phyloP scores from a whole-genome alignment of 2,113 vertebrate genomes.

The Physeter macrocephalus region DNA sequence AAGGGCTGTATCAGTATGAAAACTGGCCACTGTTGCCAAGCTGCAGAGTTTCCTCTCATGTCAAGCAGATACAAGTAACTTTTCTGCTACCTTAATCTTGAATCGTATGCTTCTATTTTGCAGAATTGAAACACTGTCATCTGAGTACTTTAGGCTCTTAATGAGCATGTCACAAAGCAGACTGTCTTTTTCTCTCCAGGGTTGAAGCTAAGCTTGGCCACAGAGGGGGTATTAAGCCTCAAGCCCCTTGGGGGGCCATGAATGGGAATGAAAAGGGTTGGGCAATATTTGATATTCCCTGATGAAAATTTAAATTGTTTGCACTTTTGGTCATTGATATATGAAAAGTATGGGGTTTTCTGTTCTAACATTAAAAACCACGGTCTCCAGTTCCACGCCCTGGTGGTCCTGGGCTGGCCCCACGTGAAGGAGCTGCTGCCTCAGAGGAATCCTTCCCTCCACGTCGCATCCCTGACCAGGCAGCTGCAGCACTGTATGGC shows the following conservation, averaged over 20 bases:
- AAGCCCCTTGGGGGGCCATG: neutral
- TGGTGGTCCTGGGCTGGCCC: slow-evolving; percentile 85
- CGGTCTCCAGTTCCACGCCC: slow-evolving; percentile 86
- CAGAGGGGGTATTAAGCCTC: neutral
- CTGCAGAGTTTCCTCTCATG: slow-evolving; percentile 20
- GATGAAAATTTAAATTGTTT: slow-evolving; percentile 66
- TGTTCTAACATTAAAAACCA: slow-evolving; percentile 72
- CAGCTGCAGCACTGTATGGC: slow-evolving; percentile 99
- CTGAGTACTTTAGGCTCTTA: slow-evolving; percentile 27
- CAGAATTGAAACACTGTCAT: slow-evolving; percentile 51
- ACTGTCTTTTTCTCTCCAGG: slow-evolving; percentile 64
- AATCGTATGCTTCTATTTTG: neutral
- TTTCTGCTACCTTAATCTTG: slow-evolving; percentile 58
- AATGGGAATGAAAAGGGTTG: slow-evolving; percentile 24
- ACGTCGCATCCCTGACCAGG: slow-evolving; percentile 92
- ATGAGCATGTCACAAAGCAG: slow-evolving; percentile 63
- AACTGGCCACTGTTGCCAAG: slow-evolving; percentile 49
- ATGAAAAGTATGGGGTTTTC: slow-evolving; percentile 75
- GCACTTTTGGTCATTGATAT: slow-evolving; percentile 71
- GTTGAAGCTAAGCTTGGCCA: slow-evolving; percentile 41
- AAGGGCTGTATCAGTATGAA: slow-evolving; percentile 64
- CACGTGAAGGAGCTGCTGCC: slow-evolving; percentile 78
- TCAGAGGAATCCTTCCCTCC: slow-evolving; percentile 94
- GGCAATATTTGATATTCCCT: slow-evolving; percentile 63
- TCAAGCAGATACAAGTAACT: neutral